A percentile compares a stretch with the other conserved stretches of the same genome.
phyloP scores from a whole-genome alignment of 2,888 invertebrate species.

The Odontothrips loti region DNA sequence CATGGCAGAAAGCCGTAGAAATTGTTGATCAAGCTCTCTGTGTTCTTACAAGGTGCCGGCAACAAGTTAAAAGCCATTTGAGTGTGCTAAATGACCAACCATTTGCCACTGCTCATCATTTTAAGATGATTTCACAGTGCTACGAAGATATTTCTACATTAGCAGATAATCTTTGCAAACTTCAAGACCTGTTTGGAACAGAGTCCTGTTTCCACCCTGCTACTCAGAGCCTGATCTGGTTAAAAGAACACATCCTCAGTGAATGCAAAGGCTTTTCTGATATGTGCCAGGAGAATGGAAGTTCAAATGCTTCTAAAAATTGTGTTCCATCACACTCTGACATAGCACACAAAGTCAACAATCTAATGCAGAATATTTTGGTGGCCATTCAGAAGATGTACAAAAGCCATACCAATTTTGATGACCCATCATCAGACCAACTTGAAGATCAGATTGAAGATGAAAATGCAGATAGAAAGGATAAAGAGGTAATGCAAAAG shows the following conservation, averaged over 20 bases:
- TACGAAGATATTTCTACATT: neutral
- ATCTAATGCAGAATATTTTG: constrained; percentile 52
- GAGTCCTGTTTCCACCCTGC: neutral
- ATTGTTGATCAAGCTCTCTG: neutral
- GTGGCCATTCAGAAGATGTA: constrained; percentile 57
- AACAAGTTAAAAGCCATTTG: neutral
- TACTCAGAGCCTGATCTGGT: neutral
- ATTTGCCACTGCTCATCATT: neutral
- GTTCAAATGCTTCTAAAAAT: neutral
- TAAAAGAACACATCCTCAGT: neutral
- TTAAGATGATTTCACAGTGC: neutral
- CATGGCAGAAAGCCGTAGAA: neutral
- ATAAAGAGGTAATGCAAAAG: constrained; percentile 33
- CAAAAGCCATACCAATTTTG: constrained; percentile 48
- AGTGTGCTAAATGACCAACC: neutral
- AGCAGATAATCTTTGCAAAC: neutral
- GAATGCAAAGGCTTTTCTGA: neutral
- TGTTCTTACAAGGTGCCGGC: neutral
- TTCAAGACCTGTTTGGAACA: neutral
- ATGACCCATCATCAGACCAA: constrained; percentile 8
- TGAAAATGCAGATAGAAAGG: constrained; percentile 36
- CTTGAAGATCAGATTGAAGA: constrained; percentile 34
- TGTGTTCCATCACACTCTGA: neutral
- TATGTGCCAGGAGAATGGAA: neutral
- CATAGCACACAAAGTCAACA: constrained; percentile 45